Evolutionary conservation across 2,797 vertebrate genomes (phyloP).

Genomic region (Thamnophis elegans): DNA sequence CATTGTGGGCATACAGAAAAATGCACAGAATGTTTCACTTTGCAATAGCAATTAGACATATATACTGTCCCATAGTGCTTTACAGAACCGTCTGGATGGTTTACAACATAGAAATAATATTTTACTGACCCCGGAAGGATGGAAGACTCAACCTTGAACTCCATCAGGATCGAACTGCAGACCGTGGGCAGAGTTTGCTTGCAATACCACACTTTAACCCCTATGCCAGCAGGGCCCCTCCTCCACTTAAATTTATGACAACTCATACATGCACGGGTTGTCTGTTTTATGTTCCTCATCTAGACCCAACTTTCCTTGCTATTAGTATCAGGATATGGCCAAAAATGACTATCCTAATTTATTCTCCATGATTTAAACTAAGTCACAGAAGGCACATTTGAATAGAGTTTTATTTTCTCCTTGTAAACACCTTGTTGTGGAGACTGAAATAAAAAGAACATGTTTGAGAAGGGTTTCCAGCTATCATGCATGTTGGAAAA

Average conservation of each 20-base stretch:
- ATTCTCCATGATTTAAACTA: not conserved
- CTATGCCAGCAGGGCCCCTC: not conserved
- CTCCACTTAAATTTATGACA: not conserved
- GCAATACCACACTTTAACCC: not conserved
- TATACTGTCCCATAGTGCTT: not conserved
- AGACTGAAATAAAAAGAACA: not conserved
- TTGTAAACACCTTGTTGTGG: not conserved
- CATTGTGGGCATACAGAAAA: not conserved
- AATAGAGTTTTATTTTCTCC: not conserved
- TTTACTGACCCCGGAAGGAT: not conserved
- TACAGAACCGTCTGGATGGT: not conserved
- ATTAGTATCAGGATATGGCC: not conserved
- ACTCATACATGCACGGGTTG: not conserved
- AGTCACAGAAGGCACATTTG: not conserved
- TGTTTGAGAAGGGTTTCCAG: not conserved
- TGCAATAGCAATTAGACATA: not conserved
- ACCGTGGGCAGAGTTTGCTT: not conserved
- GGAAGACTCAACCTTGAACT: not conserved
- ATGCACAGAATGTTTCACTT: not conserved
- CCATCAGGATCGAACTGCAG: not conserved
- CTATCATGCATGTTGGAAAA: not conserved
- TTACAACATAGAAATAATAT: not conserved
- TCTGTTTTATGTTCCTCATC: not conserved
- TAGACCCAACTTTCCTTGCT: not conserved
- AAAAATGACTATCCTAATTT: not conserved